Evolutionary conservation across 1,140 invertebrate species (phyloP), one percentile per base, ranked within the genome.

Genomic region (Eriocheir sinensis): DNA sequence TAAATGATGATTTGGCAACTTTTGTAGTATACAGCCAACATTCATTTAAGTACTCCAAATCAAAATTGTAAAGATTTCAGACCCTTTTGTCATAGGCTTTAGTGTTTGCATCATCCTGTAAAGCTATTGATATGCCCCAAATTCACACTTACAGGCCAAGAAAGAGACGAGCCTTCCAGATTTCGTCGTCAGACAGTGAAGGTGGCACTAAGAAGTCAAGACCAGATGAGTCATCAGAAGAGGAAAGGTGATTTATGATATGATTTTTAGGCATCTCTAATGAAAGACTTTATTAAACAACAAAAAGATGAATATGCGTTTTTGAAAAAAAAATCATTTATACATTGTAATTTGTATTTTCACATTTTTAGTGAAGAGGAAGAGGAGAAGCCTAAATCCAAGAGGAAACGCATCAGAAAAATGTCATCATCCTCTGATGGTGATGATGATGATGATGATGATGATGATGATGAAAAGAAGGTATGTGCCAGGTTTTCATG

Each of bases 121-220:
- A n/a, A n/a, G n/a, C n/a, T n/a, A n/a, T n/a, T n/a, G n/a, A n/a
- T n/a, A n/a, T n/a, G n/a, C n/a, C 2, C 27, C 17, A 40, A 40
- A 44, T 44, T 44, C 34, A 9, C 34, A 34, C 15, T 80, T 95
- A 0, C 48, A 95, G 91, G 21, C 91, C 86, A n/a, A 93, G 95
- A 40, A 93, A 83, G 85, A 95, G 72, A 44, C 44, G 90, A 48
- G 41, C 93, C 34, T 94, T 95, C 88, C 93, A 91, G 81, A 72
- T 94, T 60, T 93, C 89, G 8, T 95, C 95, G 2, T 95, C 92
- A 89, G 96, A 94, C 53, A 95, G 96, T 12, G 92, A 92, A 85
- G 91, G 40, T 38, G 91, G 88, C 17, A 91, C 95, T 36, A 94
- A 96, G 89, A 96, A 96, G 95, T 95, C 93, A 89, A 94, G 91